phyloP scores from a whole-genome alignment of 2,113 vertebrate genomes.

The Mellivora capensis region DNA sequence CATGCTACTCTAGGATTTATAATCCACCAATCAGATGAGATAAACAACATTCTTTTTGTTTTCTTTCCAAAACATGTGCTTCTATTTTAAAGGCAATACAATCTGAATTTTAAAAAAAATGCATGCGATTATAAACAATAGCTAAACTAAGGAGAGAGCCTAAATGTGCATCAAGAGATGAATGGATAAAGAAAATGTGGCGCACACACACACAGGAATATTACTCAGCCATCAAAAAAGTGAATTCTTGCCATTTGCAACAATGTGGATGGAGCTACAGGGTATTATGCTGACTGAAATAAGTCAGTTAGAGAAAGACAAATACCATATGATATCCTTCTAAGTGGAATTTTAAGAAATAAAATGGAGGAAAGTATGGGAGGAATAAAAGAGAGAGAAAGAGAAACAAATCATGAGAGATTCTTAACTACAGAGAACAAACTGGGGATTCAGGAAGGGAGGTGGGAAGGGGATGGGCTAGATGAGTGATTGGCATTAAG shows the following conservation, averaged over 20 bases:
- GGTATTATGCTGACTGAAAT: neutral
- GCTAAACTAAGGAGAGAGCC: neutral
- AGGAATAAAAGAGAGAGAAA: neutral
- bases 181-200: neutral
- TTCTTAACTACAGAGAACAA: neutral
- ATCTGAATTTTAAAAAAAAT: neutral
- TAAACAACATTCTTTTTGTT: neutral
- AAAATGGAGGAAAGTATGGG: neutral
- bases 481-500: neutral
- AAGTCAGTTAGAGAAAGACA: neutral
- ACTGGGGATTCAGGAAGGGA: neutral
- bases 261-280: neutral
- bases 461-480: neutral
- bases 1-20: neutral
- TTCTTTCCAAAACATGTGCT: neutral
- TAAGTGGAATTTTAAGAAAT: neutral
- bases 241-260: neutral
- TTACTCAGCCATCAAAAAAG: neutral
- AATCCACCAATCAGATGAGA: neutral
- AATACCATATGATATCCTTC: neutral
- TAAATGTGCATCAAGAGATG: neutral
- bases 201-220: neutral
- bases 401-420: neutral
- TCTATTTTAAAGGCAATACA: neutral
- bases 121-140: neutral